phyloP scores from a whole-genome alignment of 2,797 vertebrate genomes.

The Myioborus melanocephalus region DNA sequence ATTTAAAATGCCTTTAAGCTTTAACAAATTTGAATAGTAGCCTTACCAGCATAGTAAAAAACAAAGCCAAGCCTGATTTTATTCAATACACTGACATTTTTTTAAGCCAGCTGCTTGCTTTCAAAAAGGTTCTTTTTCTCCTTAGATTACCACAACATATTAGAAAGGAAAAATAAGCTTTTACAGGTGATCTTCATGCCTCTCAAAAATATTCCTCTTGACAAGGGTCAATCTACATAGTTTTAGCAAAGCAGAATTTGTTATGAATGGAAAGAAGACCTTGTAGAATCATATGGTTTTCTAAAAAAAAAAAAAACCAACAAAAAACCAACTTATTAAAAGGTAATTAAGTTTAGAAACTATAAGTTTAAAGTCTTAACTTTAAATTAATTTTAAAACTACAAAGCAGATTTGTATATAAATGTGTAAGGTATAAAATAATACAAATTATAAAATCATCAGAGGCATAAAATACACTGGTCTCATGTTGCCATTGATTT shows the following conservation, averaged over 20 bases:
- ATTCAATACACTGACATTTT: background rate
- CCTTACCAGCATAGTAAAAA: background rate
- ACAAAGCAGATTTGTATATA: background rate
- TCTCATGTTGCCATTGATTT: background rate
- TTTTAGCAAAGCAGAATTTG: background rate
- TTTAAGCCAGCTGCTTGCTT: background rate
- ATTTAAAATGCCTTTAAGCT: background rate
- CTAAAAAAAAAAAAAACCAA: background rate
- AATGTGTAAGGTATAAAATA: background rate
- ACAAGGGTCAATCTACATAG: background rate
- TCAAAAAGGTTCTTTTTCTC: background rate
- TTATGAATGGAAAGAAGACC: background rate
- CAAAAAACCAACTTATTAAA: background rate
- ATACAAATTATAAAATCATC: background rate
- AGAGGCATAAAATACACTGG: background rate
- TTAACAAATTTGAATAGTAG: background rate
- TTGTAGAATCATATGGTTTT: background rate
- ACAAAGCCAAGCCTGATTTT: background rate
- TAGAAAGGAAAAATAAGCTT: background rate
- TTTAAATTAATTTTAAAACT: background rate
- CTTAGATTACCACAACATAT: background rate
- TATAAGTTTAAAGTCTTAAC: background rate
- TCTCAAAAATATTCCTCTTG: background rate
- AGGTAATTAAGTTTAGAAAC: background rate
- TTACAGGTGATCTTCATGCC: background rate